Evolutionary conservation across 1,140 invertebrate species (phyloP).

Genomic region (Wiebesia pumilae): DNA sequence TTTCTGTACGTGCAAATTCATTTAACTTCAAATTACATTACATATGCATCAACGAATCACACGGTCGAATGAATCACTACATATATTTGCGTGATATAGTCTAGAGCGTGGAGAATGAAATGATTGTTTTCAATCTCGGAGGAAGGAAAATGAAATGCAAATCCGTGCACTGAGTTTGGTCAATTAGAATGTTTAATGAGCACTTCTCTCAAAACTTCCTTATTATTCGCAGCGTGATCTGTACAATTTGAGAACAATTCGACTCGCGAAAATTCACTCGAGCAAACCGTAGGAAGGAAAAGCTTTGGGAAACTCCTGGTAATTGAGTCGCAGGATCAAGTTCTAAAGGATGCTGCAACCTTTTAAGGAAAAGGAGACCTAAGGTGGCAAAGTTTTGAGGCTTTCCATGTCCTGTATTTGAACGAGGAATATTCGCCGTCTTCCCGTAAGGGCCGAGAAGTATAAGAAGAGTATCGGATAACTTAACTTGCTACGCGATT

Average conservation of each 20-base stretch:
- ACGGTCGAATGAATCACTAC: slow-evolving; percentile 15
- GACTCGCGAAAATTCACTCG: slow-evolving; percentile 42
- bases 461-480: slow-evolving; percentile 15
- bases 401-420: slow-evolving; percentile 45
- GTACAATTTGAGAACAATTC: slow-evolving; percentile 47
- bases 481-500: not conserved
- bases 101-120: slow-evolving; percentile 32
- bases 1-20: not conserved
- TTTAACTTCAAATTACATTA: slow-evolving; percentile 49
- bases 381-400: slow-evolving; percentile 47
- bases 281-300: slow-evolving; percentile 23
- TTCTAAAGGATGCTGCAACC: slow-evolving; percentile 39
- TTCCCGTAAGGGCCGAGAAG: slow-evolving; percentile 21
- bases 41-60: slow-evolving; percentile 45
- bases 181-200: slow-evolving; percentile 53
- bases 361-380: not conserved
- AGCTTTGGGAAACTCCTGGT: slow-evolving; percentile 29
- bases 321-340: slow-evolving; percentile 50
- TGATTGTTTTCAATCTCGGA: slow-evolving; percentile 47
- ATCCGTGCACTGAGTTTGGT: slow-evolving; percentile 38
- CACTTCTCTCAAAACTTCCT: slow-evolving; percentile 44
- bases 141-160: slow-evolving; percentile 42
- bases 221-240: slow-evolving; percentile 45
- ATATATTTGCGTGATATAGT: not conserved
- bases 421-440: slow-evolving; percentile 14